phyloP scores from a whole-genome alignment of 2,797 vertebrate species.

The Anguilla obscura region DNA sequence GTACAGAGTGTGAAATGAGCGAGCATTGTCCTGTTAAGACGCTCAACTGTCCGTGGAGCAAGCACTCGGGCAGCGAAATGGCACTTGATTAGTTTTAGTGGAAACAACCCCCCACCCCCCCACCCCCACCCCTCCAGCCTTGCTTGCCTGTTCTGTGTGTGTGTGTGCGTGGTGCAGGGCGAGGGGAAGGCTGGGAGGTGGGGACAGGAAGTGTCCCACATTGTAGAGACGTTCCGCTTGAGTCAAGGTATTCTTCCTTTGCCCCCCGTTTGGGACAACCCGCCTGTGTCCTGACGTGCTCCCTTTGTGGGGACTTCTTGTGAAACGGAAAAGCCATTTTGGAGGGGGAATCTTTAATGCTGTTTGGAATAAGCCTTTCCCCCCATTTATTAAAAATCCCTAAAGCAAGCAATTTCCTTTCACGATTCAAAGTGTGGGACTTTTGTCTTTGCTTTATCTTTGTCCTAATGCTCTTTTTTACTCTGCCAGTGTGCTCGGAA shows the following conservation, averaged over 20 bases:
- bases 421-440: neutral
- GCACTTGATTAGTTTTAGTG: conserved; percentile 17
- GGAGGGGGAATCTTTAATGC: neutral
- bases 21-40: conserved; percentile 17
- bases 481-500: neutral
- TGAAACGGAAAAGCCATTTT: conserved; percentile 5
- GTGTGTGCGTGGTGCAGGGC: neutral
- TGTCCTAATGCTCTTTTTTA: neutral
- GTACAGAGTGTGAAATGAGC: neutral
- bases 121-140: neutral
- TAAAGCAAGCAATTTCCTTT: neutral
- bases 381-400: neutral
- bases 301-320: conserved; percentile 22
- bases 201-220: neutral
- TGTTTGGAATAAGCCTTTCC: neutral
- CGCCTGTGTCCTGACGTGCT: conserved; percentile 8
- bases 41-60: neutral
- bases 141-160: neutral
- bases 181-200: neutral
- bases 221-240: conserved; percentile 6
- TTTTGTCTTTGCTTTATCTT: neutral
- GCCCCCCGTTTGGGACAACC: neutral
- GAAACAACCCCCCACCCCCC: neutral
- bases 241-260: conserved; percentile 15
- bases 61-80: neutral